Evolutionary conservation across 2,113 vertebrate genomes (phyloP).

Genomic region (Cottus gobio): DNA sequence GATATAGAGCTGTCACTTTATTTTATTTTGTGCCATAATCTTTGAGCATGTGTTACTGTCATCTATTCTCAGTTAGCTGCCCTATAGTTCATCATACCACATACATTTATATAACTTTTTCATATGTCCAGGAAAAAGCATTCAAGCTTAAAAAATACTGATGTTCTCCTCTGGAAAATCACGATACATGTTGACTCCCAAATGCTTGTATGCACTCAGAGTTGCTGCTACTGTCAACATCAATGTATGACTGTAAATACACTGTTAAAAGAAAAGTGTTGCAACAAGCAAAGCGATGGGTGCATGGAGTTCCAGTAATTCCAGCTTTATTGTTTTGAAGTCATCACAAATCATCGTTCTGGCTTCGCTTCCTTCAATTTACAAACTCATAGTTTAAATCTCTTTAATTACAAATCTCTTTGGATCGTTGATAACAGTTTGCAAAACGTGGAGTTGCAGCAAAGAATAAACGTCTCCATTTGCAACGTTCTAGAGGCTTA

Average conservation of each 20-base stretch:
- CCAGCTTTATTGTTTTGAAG: slow-evolving; percentile 44
- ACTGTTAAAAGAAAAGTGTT: slow-evolving; percentile 41
- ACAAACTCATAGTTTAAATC: slow-evolving; percentile 16
- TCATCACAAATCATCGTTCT: slow-evolving; percentile 37
- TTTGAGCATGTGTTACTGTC: slow-evolving; percentile 28
- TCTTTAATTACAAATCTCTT: slow-evolving; percentile 25
- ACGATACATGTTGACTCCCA: slow-evolving; percentile 58
- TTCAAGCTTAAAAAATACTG: slow-evolving; percentile 62
- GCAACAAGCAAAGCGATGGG: slow-evolving; percentile 22
- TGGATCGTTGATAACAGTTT: not conserved
- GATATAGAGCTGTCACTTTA: slow-evolving; percentile 5
- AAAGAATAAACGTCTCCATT: slow-evolving; percentile 47
- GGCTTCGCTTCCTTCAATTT: slow-evolving; percentile 33
- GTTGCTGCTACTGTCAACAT: slow-evolving; percentile 37
- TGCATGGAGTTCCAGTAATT: slow-evolving; percentile 1
- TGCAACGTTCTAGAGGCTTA: slow-evolving; percentile 35
- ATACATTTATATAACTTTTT: slow-evolving; percentile 30
- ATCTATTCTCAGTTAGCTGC: slow-evolving; percentile 10
- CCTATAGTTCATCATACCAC: slow-evolving; percentile 11
- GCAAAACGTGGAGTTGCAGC: slow-evolving; percentile 30
- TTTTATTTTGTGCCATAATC: slow-evolving; percentile 4
- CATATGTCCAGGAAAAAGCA: slow-evolving; percentile 61
- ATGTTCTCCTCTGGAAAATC: slow-evolving; percentile 60
- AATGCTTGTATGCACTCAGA: slow-evolving; percentile 60
- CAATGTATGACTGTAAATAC: slow-evolving; percentile 39